Conservation (phyloP, 2,113 vertebrate genomes). For the Gobio gobio region DNA sequence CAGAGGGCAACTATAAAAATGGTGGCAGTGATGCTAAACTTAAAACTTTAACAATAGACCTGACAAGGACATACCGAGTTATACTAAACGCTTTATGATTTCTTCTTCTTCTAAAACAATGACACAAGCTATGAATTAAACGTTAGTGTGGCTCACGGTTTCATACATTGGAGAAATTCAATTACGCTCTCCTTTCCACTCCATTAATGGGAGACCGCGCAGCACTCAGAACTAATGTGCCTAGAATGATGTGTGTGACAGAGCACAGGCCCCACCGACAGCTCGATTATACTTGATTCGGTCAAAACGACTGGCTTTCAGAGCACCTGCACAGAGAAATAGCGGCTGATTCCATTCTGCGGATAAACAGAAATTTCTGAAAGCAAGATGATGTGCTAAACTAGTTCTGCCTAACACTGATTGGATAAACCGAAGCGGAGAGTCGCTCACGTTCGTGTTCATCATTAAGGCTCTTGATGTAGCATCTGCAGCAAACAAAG, state of each 20-base stretch:
- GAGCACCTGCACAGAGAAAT: conserved; percentile 50
- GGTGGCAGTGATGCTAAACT: not conserved
- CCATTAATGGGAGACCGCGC: conserved; percentile 75
- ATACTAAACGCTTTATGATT: conserved; percentile 7
- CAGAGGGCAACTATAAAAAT: not conserved
- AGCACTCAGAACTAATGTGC: conserved; percentile 70
- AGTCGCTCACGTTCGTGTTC: conserved; percentile 24
- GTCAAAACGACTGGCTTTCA: conserved; percentile 66
- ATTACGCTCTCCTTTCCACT: conserved; percentile 75
- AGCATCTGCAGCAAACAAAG: conserved; percentile 64
- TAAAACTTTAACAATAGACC: not conserved
- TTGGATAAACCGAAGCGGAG: conserved; percentile 4
- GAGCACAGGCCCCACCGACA: conserved; percentile 66
- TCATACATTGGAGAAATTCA: conserved; percentile 70
- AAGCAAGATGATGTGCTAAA: conserved; percentile 17
- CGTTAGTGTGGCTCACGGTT: conserved; percentile 56
- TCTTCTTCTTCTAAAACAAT: conserved; percentile 37
- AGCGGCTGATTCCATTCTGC: conserved; percentile 35
- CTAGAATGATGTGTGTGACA: conserved; percentile 66
- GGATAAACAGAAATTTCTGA: conserved; percentile 16
- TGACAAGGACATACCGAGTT: conserved; percentile 7
- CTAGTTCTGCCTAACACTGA: conserved; percentile 32
- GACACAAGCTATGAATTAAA: conserved; percentile 54
- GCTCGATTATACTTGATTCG: conserved; percentile 71
- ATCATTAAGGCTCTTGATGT: conserved; percentile 45